Evolutionary conservation across 2,888 invertebrate species (phyloP).

Genomic region (Latheticus oryzae): DNA sequence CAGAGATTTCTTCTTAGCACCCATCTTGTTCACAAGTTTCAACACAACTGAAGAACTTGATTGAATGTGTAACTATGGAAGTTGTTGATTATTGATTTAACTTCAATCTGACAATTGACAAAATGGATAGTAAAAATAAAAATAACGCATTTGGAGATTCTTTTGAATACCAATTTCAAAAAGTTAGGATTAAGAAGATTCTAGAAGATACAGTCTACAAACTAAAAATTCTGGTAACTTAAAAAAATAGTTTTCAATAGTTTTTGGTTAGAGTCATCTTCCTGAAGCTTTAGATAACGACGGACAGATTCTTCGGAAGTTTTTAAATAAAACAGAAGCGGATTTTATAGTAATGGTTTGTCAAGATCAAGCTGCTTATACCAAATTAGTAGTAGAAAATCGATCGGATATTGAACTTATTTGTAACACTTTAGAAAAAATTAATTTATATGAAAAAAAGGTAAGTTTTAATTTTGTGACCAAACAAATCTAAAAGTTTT

Average conservation of each 20-base stretch:
- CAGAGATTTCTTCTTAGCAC: slow-evolving; percentile 75
- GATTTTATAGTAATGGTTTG: slow-evolving; percentile 42
- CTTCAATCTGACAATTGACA: slow-evolving; percentile 2
- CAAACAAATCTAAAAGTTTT: background rate
- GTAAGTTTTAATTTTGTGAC: slow-evolving; percentile 9
- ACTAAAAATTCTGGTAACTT: slow-evolving; percentile 21
- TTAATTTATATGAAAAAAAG: slow-evolving; percentile 15
- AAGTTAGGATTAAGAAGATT: slow-evolving; percentile 20
- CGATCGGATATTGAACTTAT: slow-evolving; percentile 21
- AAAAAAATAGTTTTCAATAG: background rate
- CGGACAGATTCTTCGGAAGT: slow-evolving; percentile 44
- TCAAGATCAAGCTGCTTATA: slow-evolving; percentile 1
- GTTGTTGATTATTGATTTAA: slow-evolving; percentile 6
- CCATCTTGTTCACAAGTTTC: slow-evolving; percentile 56
- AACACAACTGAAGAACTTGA: background rate
- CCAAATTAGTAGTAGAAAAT: slow-evolving; percentile 3
- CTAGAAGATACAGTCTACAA: slow-evolving; percentile 20
- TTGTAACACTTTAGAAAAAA: slow-evolving; percentile 17
- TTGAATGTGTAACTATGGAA: slow-evolving; percentile 2
- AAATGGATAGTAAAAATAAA: slow-evolving; percentile 1
- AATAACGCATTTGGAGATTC: slow-evolving; percentile 1
- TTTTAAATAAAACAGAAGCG: slow-evolving; percentile 43
- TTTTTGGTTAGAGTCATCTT: slow-evolving; percentile 45
- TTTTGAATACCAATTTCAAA: slow-evolving; percentile 20
- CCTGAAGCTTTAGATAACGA: slow-evolving; percentile 48